Evolutionary conservation across 92 coral and sea anemone genomes (phyloP).

Genomic region (Epizoanthus scotinus): DNA sequence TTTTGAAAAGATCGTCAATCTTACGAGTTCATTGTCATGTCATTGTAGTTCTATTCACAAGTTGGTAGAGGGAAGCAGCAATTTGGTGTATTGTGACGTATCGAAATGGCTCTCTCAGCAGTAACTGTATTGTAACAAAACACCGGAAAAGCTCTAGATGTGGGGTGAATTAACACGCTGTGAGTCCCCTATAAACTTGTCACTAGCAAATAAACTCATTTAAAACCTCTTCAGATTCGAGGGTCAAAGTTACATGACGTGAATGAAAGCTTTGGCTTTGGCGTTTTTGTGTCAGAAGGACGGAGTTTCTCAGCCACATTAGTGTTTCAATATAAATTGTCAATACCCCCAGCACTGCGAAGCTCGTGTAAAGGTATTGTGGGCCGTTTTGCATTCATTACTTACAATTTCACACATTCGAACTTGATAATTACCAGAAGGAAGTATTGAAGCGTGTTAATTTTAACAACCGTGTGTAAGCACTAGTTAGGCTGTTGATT

Average conservation of each 20-base stretch:
- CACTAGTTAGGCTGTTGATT: constrained; percentile 1
- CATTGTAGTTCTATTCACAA: constrained; percentile 17
- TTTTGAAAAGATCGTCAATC: constrained; percentile 37
- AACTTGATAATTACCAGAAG: constrained; percentile 38
- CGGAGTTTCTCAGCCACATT: background rate
- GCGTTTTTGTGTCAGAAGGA: background rate
- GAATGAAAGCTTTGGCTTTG: constrained; percentile 3
- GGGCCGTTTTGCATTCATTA: constrained; percentile 22
- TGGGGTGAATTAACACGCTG: constrained; percentile 19
- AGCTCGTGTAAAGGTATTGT: background rate
- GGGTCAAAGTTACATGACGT: constrained; percentile 7
- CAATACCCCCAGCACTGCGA: background rate
- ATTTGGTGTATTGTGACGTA: constrained; percentile 39
- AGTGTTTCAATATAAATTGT: background rate
- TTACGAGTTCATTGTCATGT: background rate
- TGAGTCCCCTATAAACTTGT: constrained; percentile 5
- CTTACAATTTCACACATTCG: constrained; percentile 37
- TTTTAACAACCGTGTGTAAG: constrained; percentile 15
- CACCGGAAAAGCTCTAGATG: constrained; percentile 37
- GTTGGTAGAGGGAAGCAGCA: constrained; percentile 2
- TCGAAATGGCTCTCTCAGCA: constrained; percentile 1
- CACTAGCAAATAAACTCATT: constrained; percentile 5
- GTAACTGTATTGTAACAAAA: constrained; percentile 10
- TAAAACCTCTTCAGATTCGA: background rate
- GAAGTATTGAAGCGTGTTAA: constrained; percentile 32